These are phyloP conservation scores for Drosophila ohnishii DNA, from an alignment of 1,140 invertebrate species.

Conservation along the genomic window DNA sequence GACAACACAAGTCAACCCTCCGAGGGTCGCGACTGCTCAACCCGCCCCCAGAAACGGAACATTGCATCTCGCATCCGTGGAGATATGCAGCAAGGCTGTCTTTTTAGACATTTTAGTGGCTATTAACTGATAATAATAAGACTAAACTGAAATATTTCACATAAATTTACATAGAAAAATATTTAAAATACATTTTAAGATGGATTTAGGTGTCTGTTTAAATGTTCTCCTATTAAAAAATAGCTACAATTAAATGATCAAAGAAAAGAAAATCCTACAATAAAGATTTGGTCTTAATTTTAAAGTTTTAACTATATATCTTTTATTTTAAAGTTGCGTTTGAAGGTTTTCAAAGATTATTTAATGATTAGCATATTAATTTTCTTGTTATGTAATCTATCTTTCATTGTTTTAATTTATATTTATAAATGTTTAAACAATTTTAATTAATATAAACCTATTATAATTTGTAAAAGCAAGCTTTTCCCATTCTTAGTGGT, in stretches of 20 bases:
- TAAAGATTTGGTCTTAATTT: too few relatives aligned
- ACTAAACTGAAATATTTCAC: not conserved
- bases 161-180: not conserved
- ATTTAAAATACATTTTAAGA: not conserved
- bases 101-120: not conserved
- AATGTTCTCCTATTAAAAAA: too few relatives aligned
- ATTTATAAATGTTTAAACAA: not conserved
- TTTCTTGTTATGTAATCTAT: too few relatives aligned
- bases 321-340: too few relatives aligned
- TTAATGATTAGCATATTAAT: too few relatives aligned
- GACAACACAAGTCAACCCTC: constrained; percentile 42
- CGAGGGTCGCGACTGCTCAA: constrained; percentile 41
- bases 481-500: not conserved
- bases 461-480: not conserved
- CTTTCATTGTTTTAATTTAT: too few relatives aligned
- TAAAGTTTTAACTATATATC: too few relatives aligned
- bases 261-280: too few relatives aligned
- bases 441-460: not conserved
- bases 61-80: constrained; percentile 14
- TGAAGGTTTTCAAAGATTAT: not conserved
- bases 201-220: too few relatives aligned
- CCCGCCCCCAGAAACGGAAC: constrained; percentile 25
- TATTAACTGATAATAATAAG: not conserved
- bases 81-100: constrained; percentile 11
- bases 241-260: too few relatives aligned